Percentiles rank a stretch among this genome's conserved stretches.
phyloP scores from a whole-genome alignment of 2,113 vertebrate species.

The Pelobates fuscus region DNA sequence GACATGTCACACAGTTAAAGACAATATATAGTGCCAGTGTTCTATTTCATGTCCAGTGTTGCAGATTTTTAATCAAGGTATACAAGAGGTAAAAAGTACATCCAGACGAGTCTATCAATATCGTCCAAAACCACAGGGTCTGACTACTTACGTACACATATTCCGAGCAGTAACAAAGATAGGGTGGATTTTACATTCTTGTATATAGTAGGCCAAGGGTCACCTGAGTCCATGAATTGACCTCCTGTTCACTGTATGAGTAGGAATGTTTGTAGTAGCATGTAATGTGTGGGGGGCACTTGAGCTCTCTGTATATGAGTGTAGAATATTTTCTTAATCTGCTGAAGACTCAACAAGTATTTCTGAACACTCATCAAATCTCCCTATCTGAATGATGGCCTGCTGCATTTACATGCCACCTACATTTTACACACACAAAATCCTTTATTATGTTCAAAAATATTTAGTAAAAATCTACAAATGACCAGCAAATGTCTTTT shows the following conservation, averaged over 20 bases:
- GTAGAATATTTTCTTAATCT: constrained; percentile 26
- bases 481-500: not conserved
- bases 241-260: not conserved
- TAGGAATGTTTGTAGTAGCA: not conserved
- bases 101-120: too few species aligned
- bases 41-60: too few species aligned
- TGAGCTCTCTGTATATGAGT: not conserved
- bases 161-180: not conserved
- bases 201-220: not conserved
- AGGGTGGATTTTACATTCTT: constrained; percentile 2
- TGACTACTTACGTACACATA: too few species aligned
- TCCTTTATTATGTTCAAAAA: not conserved
- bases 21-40: too few species aligned
- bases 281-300: not conserved
- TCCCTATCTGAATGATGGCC: not conserved
- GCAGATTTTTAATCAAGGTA: too few species aligned
- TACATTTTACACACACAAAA: not conserved
- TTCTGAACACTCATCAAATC: not conserved
- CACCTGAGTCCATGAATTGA: constrained; percentile 18
- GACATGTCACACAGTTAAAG: too few species aligned
- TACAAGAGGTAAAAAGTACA: too few species aligned
- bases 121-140: not conserved
- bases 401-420: constrained; percentile 17
- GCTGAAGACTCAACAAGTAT: constrained; percentile 8
- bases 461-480: not conserved